Evolutionary conservation across 2,888 invertebrate species (phyloP).

Genomic region (Polymixis flavicincta): DNA sequence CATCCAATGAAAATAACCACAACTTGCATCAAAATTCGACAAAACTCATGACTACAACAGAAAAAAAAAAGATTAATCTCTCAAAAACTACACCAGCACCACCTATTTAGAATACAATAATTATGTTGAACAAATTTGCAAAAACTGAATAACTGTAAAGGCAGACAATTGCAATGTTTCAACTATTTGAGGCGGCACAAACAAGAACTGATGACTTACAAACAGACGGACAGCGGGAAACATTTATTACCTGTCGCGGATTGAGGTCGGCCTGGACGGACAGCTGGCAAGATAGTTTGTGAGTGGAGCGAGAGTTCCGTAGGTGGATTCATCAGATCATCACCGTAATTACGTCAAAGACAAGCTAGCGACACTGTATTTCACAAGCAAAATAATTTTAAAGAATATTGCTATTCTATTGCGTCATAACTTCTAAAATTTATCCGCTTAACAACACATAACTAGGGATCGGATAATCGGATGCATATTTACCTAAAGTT

Average conservation of each 20-base stretch:
- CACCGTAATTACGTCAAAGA: too few species aligned
- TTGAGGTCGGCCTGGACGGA: conserved; percentile 61
- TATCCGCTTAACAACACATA: too few species aligned
- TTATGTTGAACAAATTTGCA: conserved; percentile 17
- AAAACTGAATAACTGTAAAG: conserved; percentile 27
- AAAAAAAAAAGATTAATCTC: conserved; percentile 8
- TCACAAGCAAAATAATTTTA: too few species aligned
- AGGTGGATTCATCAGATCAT: too few species aligned
- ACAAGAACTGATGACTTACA: conserved; percentile 74
- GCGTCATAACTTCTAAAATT: too few species aligned
- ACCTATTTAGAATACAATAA: conserved; percentile 28
- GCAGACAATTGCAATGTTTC: conserved; percentile 59
- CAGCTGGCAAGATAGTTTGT: conserved; percentile 26
- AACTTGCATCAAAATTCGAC: too few species aligned
- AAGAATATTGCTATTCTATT: too few species aligned
- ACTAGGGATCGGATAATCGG: too few species aligned
- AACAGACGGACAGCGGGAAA: conserved; percentile 68
- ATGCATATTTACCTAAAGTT: too few species aligned
- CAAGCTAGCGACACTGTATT: too few species aligned
- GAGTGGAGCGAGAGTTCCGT: conserved; percentile 21
- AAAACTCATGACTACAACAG: too few species aligned
- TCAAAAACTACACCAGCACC: conserved; percentile 3
- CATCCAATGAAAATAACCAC: too few species aligned
- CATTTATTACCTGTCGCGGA: conserved; percentile 71
- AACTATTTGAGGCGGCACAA: conserved; percentile 62